These are phyloP conservation scores for Candidula unifasciata DNA, from an alignment of 2,888 invertebrate species.

Conservation along the genomic window DNA sequence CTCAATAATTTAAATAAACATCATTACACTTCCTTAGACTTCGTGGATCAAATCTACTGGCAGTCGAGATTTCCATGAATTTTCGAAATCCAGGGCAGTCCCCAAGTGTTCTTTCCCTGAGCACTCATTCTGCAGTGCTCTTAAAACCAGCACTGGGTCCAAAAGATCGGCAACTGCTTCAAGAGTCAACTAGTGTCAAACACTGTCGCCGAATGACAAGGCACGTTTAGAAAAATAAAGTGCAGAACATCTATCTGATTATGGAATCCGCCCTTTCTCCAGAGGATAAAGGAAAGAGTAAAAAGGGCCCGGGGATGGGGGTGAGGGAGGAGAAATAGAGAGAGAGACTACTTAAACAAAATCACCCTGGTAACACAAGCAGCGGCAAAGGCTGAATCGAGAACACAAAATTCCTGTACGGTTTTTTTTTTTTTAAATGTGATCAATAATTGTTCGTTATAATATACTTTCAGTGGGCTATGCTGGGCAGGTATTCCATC, in stretches of 20 bases:
- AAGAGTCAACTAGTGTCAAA: conserved; percentile 26
- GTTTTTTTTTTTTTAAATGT: too few species aligned
- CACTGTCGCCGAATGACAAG: conserved; percentile 7
- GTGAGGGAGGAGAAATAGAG: too few species aligned
- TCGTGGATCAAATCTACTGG: conserved; percentile 16
- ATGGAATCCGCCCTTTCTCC: background rate
- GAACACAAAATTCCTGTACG: too few species aligned
- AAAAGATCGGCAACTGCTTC: background rate
- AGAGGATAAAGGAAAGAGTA: background rate
- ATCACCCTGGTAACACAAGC: too few species aligned
- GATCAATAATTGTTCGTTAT: too few species aligned
- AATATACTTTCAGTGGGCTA: too few species aligned
- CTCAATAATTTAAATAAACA: conserved; percentile 36
- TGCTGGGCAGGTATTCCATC: too few species aligned
- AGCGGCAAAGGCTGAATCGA: too few species aligned
- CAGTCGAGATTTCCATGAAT: background rate
- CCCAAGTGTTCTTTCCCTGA: background rate
- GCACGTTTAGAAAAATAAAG: conserved; percentile 27
- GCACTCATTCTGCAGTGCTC: background rate
- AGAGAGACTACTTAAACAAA: background rate
- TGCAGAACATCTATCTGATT: conserved; percentile 11
- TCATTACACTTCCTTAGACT: conserved; percentile 35
- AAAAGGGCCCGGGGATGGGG: background rate
- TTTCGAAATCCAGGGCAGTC: conserved; percentile 17
- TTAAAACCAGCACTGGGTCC: conserved; percentile 16